Evolutionary conservation across 2,797 vertebrate genomes (phyloP).

Genomic region (Mionectes olivaceus): DNA sequence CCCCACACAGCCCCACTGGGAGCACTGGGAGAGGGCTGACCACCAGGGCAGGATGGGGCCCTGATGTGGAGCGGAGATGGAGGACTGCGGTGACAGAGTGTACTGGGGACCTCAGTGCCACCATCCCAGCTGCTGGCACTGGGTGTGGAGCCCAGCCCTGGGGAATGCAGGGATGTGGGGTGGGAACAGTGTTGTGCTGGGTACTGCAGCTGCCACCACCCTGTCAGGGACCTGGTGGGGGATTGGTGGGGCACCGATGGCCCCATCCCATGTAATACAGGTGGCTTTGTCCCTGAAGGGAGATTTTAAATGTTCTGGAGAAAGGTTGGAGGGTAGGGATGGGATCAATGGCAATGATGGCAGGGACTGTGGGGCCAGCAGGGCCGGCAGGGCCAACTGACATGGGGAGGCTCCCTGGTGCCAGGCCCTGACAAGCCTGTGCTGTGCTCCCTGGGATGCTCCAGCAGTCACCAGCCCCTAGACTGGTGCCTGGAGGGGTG

Average conservation of each 20-base stretch:
- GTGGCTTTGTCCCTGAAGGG: background rate
- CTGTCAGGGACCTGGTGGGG: background rate
- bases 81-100: fast-evolving
- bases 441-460: fast-evolving
- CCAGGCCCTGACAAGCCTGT: fast-evolving
- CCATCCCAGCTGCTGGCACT: background rate
- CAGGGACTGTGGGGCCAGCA: background rate
- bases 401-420: background rate
- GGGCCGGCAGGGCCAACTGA: background rate
- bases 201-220: background rate
- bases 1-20: background rate
- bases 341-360: fast-evolving
- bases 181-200: background rate
- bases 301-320: background rate
- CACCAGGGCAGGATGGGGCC: background rate
- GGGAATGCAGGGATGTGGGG: fast-evolving
- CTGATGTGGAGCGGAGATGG: fast-evolving
- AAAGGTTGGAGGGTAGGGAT: background rate
- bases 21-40: background rate
- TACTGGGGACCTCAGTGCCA: fast-evolving
- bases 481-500: no score
- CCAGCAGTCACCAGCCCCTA: background rate
- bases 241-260: fast-evolving
- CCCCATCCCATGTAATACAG: fast-evolving
- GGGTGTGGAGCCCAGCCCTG: fast-evolving